Evolutionary conservation across 2,113 vertebrate genomes (phyloP).

Genomic region (Amphilophus citrinellus): DNA sequence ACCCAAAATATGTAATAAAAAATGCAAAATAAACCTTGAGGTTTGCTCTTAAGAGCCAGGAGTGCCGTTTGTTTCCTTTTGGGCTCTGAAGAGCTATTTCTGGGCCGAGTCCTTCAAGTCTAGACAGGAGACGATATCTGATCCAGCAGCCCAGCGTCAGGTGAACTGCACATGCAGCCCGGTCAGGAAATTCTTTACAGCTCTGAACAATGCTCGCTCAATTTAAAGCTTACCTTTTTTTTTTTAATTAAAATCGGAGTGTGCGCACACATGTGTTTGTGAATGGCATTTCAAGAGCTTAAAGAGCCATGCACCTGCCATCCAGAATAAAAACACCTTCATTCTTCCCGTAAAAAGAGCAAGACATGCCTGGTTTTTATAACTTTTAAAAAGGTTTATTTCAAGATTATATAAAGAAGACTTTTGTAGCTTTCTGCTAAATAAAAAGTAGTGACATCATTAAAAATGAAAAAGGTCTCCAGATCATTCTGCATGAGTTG

Average conservation of each 20-base stretch:
- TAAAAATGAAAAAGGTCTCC: background rate
- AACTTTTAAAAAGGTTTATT: conserved; percentile 44
- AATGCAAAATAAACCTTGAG: conserved; percentile 56
- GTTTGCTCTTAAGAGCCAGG: conserved; percentile 44
- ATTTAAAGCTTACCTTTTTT: conserved; percentile 84
- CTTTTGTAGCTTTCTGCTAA: conserved; percentile 5
- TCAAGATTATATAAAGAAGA: conserved; percentile 30
- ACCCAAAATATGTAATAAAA: conserved; percentile 62
- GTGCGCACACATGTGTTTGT: background rate
- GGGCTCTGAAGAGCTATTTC: conserved; percentile 59
- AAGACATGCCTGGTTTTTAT: conserved; percentile 55
- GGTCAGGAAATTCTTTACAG: conserved; percentile 67
- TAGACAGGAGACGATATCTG: conserved; percentile 64
- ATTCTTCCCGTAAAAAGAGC: conserved; percentile 51
- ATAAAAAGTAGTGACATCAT: background rate
- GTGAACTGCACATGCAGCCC: conserved; percentile 55
- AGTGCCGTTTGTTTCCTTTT: conserved; percentile 61
- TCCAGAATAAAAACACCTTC: conserved; percentile 22
- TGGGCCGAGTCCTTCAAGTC: conserved; percentile 70
- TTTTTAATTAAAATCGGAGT: too few relatives aligned
- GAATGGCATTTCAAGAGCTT: conserved; percentile 29
- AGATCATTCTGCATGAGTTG: background rate
- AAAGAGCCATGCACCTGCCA: conserved; percentile 42
- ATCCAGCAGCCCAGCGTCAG: conserved; percentile 53
- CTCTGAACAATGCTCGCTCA: conserved; percentile 77